Evolutionary conservation across 1,140 invertebrate genomes (phyloP), one percentile per base, ranked within the genome.

Genomic region (Camponotus vicinus): DNA sequence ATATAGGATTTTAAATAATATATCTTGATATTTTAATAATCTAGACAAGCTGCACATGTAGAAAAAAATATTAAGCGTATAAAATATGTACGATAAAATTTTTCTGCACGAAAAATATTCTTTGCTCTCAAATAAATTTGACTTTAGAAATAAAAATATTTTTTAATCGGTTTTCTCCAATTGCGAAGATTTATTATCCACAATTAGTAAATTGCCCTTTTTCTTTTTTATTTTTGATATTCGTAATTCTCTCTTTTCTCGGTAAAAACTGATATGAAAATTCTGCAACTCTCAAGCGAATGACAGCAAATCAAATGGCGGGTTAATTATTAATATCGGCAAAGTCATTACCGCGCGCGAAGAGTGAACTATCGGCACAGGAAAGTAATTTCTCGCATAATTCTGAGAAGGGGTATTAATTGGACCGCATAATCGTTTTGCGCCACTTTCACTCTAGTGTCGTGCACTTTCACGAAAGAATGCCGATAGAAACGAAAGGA

Each of bases 371-470:
- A 61, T 73, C 55, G 40, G 8, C 5, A 27, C 1, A 55, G 18
- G 55, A 73, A 83, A 83, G 57, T 61, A 61, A 73, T 83, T 32
- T 75, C 27, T 83, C 73, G 79, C 69, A 61, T 73, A 83, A 83
- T 83, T 83, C 73, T 11, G 9, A 45, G 7, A 45, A 9, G 18
- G 32, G 13, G 27, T 32, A 73, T 83, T 83, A 83, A 83, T 75
- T 83, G 27, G 55, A 45, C 55, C 69, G 69, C 55, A 27, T 83
- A 75, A 75, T 75, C 55, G 40, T 75, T 83, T 83, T 55, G 73
- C 37, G 40, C 11, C 18, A 69, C 69, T 83, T 83, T 83, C 55
- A 83, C 55, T 75, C 40, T 27, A 37, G 21, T 34, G 66, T 71
- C 66, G 21, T 32, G 49, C 42, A 55, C 27, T 64, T 40, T 80